Evolutionary conservation across 1,140 invertebrate genomes (phyloP).

Genomic region (Pteromalus puparum): DNA sequence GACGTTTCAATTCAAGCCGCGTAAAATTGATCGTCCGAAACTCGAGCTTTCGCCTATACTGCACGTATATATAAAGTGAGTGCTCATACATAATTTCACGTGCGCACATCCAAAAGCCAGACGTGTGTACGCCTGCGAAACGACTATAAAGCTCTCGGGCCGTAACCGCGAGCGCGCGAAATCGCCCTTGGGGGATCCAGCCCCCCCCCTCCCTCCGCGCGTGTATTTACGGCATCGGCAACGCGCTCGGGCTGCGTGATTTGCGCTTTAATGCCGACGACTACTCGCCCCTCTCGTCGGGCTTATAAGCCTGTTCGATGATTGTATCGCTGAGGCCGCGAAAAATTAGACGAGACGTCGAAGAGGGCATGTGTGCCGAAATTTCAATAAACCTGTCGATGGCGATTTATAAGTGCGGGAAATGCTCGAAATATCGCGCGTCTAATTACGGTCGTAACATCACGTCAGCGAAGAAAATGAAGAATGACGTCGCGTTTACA

Average conservation of each 20-base stretch:
- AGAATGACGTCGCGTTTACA: neutral
- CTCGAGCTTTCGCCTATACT: too few relatives aligned
- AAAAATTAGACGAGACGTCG: constrained; percentile 1
- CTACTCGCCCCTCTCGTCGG: neutral
- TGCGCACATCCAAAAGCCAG: too few relatives aligned
- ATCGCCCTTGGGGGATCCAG: constrained; percentile 34
- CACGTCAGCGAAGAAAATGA: too few relatives aligned
- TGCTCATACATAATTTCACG: too few relatives aligned
- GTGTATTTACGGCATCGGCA: constrained; percentile 39
- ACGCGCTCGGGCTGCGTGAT: constrained; percentile 33
- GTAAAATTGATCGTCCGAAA: too few relatives aligned
- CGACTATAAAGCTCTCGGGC: constrained; percentile 26
- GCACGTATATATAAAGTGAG: too few relatives aligned
- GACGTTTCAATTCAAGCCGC: too few relatives aligned
- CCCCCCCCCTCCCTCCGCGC: too few relatives aligned
- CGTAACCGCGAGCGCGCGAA: constrained; percentile 36
- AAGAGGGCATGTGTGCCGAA: neutral
- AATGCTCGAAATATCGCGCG: too few relatives aligned
- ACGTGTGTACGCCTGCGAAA: constrained; percentile 3
- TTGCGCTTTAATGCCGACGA: constrained; percentile 26
- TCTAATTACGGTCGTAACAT: too few relatives aligned
- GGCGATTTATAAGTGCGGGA: neutral
- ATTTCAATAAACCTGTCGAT: neutral
- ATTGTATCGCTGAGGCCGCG: neutral
- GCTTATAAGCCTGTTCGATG: neutral